Evolutionary conservation across 2,113 vertebrate species (phyloP).

Genomic region (Pogonocichla stellata): DNA sequence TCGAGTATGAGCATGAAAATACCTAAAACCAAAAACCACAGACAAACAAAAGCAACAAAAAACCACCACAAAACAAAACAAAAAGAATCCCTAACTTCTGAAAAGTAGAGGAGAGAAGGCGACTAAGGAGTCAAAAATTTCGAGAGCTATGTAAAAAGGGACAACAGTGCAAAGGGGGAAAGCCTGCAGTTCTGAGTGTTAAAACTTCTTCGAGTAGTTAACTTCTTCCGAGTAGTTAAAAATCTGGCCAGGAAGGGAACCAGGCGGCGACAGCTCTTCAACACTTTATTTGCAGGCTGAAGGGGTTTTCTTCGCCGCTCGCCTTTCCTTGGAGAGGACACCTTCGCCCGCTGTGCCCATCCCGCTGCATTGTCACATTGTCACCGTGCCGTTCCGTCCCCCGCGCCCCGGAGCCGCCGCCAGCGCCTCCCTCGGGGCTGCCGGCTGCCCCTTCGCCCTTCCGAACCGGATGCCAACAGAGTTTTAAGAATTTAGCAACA

Average conservation of each 20-base stretch:
- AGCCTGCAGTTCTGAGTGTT: background rate
- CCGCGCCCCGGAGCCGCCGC: too few species aligned
- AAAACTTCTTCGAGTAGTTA: background rate
- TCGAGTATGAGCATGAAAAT: background rate
- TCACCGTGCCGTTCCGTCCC: too few species aligned
- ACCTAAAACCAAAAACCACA: background rate
- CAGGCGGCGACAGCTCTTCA: background rate
- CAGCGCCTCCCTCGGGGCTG: background rate
- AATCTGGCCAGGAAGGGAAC: constrained; percentile 20
- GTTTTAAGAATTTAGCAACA: constrained; percentile 30
- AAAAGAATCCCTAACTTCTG: background rate
- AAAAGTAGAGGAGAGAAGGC: background rate
- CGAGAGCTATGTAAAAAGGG: background rate
- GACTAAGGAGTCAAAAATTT: background rate
- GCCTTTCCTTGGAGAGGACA: background rate
- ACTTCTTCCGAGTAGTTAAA: background rate
- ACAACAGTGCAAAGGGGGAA: background rate
- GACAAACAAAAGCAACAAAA: background rate
- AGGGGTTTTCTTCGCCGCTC: background rate
- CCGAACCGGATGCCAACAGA: background rate
- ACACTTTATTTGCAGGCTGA: background rate
- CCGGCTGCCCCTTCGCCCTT: background rate
- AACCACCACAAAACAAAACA: background rate
- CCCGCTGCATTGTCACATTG: background rate
- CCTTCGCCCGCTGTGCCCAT: background rate